These are phyloP conservation scores for Operophtera brumata DNA, from an alignment of 2,888 invertebrate species.

Conservation along the genomic window DNA sequence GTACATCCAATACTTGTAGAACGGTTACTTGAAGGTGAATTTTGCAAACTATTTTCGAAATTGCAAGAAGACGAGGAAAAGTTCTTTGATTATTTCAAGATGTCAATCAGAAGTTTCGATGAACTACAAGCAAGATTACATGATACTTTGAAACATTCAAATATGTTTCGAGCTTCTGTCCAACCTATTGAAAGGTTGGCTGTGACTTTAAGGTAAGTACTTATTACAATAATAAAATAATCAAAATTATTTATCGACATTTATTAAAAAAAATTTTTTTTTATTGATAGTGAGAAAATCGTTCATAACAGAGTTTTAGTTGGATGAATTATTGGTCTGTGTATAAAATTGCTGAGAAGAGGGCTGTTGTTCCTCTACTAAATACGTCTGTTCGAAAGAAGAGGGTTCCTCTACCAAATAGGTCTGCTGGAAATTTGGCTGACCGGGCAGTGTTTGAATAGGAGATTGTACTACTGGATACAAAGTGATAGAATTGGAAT, in stretches of 20 bases:
- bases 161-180: constrained; percentile 12
- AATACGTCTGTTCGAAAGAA: constrained; percentile 11
- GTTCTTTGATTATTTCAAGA: not conserved
- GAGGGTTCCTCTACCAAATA: constrained; percentile 13
- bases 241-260: constrained; percentile 4
- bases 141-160: constrained; percentile 11
- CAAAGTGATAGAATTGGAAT: constrained; percentile 4
- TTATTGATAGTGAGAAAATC: constrained; percentile 2
- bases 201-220: constrained; percentile 10
- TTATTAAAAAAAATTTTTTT: not conserved
- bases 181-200: constrained; percentile 8
- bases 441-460: constrained; percentile 10
- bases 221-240: constrained; percentile 3
- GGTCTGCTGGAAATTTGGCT: constrained; percentile 7
- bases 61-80: not conserved
- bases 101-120: constrained; percentile 10
- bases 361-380: constrained; percentile 5
- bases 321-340: constrained; percentile 10
- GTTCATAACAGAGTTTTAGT: constrained; percentile 2
- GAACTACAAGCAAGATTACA: constrained; percentile 12
- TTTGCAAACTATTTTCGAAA: constrained; percentile 4
- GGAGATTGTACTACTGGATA: constrained; percentile 14
- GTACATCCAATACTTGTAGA: constrained; percentile 1
- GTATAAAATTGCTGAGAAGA: constrained; percentile 5
- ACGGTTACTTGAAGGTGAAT: not conserved